Evolutionary conservation across 2,113 vertebrate species (phyloP), one percentile per base, ranked within the genome.

Genomic region (Pantherophis guttatus): DNA sequence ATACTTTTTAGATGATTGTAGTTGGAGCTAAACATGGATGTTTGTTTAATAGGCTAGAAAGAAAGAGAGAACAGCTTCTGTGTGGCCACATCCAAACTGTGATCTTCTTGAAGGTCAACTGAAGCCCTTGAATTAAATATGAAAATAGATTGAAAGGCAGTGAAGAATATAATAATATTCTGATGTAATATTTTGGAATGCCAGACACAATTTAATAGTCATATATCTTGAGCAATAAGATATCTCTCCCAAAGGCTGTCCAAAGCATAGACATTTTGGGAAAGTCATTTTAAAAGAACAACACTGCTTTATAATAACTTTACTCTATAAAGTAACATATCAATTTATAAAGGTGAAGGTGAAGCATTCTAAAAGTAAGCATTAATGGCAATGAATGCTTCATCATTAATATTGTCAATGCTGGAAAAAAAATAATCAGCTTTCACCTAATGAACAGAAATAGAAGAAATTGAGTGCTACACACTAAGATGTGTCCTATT

Each of bases 311-410:
- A 59, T 52, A 88, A 7, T 26, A 44, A 44, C 44, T 44, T 44
- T 44, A 44, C 44, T 44, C 3, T 44, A 44, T 44, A 29, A 91
- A 0, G 39, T 29, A 81, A 8, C 50, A 33, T 23, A 89, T 58
- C n/a, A 89, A 85, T 44, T 44, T 44, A 44, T 44, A 44, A 39
- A 39, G 39, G 39, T 44, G 70, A 75, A 81, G 65, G 70, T 58
- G 92, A 89, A 85, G n/a, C 65, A 93, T 29, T 29, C 58, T 85
- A 88, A 93, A 93, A 58, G 87, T 58, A 81, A 81, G 33, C 59
- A 89, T 33, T 58, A 44, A 92, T n/a, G 10, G 0, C 91, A 87
- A 92, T 12, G 86, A 94, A 95, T 90, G 92, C 53, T 6, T 95
- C 91, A 92, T 91, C 23, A 81, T 96, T 94, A 91, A 89, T 1